Evolutionary conservation across 1,140 invertebrate species (phyloP).

Genomic region (Antheraea mylitta): DNA sequence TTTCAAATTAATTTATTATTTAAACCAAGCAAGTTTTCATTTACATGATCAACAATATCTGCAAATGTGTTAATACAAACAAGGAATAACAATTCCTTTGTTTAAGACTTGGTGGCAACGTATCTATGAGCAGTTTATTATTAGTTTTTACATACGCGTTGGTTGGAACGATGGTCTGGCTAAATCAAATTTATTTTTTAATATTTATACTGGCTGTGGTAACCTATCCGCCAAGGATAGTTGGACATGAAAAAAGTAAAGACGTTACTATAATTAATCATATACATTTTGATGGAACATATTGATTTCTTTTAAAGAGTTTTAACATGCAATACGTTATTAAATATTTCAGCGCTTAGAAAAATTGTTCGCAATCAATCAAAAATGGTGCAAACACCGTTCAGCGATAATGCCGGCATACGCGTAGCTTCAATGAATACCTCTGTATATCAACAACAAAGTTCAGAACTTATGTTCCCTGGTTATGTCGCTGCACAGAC

Average conservation of each 20-base stretch:
- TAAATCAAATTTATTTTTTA: constrained; percentile 15
- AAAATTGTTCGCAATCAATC: constrained; percentile 64
- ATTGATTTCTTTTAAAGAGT: background rate
- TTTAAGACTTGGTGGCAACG: constrained; percentile 14
- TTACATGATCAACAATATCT: background rate
- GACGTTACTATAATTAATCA: background rate
- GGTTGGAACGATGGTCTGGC: background rate
- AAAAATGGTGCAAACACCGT: constrained; percentile 63
- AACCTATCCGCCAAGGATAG: background rate
- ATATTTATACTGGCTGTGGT: constrained; percentile 3
- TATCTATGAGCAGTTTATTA: background rate
- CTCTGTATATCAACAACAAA: background rate
- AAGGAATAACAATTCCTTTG: constrained; percentile 9
- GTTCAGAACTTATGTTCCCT: constrained; percentile 27
- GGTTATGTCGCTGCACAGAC: constrained; percentile 44
- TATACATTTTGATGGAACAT: no score
- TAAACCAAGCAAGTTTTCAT: background rate
- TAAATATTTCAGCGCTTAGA: constrained; percentile 47
- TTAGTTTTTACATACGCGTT: background rate
- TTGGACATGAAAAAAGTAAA: constrained; percentile 60
- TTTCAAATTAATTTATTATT: background rate
- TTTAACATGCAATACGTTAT: background rate
- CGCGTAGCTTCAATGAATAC: constrained; percentile 11
- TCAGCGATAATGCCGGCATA: constrained; percentile 36
- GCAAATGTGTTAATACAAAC: background rate